Percentiles rank a stretch among this genome's conserved stretches.
Evolutionary conservation across 2,797 vertebrate genomes (phyloP).

Genomic region (Semotilus atromaculatus): DNA sequence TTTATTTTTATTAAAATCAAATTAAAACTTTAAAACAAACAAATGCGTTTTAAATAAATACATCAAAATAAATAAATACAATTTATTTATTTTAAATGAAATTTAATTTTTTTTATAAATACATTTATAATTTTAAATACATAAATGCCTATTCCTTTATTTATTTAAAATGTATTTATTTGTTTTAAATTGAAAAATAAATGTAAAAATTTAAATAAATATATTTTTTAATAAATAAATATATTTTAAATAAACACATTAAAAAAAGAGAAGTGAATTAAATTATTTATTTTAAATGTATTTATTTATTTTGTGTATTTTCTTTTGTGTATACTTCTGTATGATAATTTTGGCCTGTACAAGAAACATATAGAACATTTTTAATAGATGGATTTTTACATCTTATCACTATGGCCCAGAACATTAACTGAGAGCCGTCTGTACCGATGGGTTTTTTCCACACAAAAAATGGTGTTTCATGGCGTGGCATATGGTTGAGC

Average conservation of each 20-base stretch:
- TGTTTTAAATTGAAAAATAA: no score
- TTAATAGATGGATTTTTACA: not conserved
- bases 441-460: not conserved
- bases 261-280: no score
- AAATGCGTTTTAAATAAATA: not conserved
- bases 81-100: no score
- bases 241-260: not conserved
- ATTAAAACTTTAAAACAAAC: not conserved
- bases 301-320: not conserved
- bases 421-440: not conserved
- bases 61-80: not conserved
- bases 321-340: not conserved
- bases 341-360: not conserved
- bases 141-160: no score
- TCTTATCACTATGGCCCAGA: not conserved
- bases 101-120: not conserved
- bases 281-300: not conserved
- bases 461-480: not conserved
- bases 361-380: not conserved
- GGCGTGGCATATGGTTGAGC: not conserved
- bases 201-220: no score
- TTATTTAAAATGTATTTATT: no score
- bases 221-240: no score
- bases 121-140: no score
- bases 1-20: not conserved